Evolutionary conservation across 2,888 invertebrate species (phyloP).

Genomic region (Spodoptera littoralis): DNA sequence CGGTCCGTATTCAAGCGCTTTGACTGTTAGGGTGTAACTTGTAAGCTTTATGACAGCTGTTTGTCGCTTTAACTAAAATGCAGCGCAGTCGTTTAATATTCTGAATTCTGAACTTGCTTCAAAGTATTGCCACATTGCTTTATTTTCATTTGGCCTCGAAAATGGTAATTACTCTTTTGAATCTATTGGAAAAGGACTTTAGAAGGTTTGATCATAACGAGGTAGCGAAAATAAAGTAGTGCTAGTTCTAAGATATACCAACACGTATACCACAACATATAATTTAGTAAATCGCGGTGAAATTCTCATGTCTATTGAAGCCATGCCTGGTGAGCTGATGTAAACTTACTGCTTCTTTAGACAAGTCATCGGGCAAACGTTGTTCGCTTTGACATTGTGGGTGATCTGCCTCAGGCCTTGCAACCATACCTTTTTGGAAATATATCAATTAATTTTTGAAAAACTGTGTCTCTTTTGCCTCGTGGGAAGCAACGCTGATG

Average conservation of each 20-base stretch:
- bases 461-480: conserved; percentile 12
- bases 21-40: background rate
- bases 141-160: conserved; percentile 25
- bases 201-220: conserved; percentile 7
- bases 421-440: conserved; percentile 95
- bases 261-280: conserved; percentile 40
- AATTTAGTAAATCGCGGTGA: conserved; percentile 31
- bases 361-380: conserved; percentile 99
- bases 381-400: conserved; percentile 99
- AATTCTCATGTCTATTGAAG: conserved; percentile 55
- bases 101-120: conserved; percentile 34
- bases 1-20: conserved; percentile 2
- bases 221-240: conserved; percentile 26
- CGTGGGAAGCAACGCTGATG: conserved; percentile 38
- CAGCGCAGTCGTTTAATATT: conserved; percentile 7
- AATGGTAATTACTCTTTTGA: conserved; percentile 16
- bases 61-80: conserved; percentile 10
- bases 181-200: background rate
- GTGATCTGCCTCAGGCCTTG: conserved; percentile 97
- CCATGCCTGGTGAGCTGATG: conserved; percentile 60
- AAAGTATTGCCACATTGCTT: conserved; percentile 29
- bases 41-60: conserved; percentile 20
- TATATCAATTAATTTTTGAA: conserved; percentile 32
- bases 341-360: conserved; percentile 99
- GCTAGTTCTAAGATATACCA: conserved; percentile 29